Evolutionary conservation across 2,797 vertebrate genomes (phyloP).

Genomic region (Thripadectes ignobilis): DNA sequence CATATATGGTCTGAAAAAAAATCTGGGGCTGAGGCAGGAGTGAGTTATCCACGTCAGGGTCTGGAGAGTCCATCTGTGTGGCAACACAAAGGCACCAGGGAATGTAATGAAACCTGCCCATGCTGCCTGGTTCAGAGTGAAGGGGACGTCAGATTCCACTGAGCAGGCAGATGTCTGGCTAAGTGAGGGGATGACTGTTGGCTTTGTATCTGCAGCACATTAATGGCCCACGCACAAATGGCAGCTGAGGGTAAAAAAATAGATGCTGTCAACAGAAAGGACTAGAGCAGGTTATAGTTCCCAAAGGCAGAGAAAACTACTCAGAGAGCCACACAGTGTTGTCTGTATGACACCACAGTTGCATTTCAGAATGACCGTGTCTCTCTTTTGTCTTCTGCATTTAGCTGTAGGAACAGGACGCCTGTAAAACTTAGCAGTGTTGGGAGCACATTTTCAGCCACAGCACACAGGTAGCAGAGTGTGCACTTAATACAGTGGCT

Average conservation of each 20-base stretch:
- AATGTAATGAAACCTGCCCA: not conserved
- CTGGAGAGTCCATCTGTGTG: not conserved
- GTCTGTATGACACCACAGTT: not conserved
- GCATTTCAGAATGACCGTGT: not conserved
- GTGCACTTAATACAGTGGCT: not conserved
- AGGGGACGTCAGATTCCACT: not conserved
- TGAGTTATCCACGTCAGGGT: fast-evolving
- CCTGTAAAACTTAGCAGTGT: not conserved
- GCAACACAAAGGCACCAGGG: not conserved
- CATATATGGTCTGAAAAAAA: not conserved
- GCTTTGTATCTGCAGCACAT: not conserved
- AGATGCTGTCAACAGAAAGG: not conserved
- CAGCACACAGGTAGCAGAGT: not conserved
- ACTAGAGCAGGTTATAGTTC: not conserved
- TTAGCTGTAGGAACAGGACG: not conserved
- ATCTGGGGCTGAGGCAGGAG: not conserved
- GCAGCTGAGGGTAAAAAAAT: not conserved
- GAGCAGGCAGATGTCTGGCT: not conserved
- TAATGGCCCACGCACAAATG: not conserved
- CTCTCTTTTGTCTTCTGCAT: not conserved
- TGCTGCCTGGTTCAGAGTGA: not conserved
- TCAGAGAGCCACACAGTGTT: not conserved
- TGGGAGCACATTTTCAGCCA: not conserved
- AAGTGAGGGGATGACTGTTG: not conserved
- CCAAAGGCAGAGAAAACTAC: not conserved